These are phyloP conservation scores for Ciconia nigra DNA, from an alignment of 2,797 vertebrate genomes.

Conservation along the genomic window DNA sequence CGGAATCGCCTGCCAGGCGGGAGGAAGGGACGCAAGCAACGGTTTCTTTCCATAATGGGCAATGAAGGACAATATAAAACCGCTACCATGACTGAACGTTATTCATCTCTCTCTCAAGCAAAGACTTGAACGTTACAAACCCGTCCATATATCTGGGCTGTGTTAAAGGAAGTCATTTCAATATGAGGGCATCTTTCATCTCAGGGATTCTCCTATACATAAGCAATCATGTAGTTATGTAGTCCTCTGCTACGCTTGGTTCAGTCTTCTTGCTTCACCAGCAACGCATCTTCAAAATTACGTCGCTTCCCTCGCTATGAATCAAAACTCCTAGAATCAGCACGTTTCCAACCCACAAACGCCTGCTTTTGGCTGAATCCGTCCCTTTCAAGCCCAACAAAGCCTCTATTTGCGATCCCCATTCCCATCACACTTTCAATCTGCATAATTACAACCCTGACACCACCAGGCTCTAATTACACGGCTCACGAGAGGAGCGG, in stretches of 20 bases:
- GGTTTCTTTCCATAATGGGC: neutral
- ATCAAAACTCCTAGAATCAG: neutral
- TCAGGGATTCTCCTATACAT: neutral
- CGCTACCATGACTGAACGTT: rapidly evolving
- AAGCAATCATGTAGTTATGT: rapidly evolving
- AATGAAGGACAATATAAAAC: neutral
- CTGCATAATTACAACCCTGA: constrained; percentile 72
- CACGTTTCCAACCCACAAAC: neutral
- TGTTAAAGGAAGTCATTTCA: neutral
- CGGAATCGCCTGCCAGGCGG: neutral
- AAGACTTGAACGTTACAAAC: neutral
- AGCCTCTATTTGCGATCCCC: constrained; percentile 41
- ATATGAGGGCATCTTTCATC: neutral
- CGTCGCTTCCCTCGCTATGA: neutral
- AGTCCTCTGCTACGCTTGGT: neutral
- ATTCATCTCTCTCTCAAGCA: neutral
- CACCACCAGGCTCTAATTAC: constrained; percentile 68
- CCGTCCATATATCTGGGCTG: neutral
- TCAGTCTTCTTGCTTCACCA: neutral
- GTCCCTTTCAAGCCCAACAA: constrained; percentile 35
- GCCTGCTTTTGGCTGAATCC: neutral
- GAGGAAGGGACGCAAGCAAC: neutral
- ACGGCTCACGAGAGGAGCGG: constrained; percentile 11
- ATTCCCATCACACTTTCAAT: constrained; percentile 60
- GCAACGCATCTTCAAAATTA: neutral